Conservation (phyloP, 2,888 invertebrate species). For the Adelphocoris suturalis region DNA sequence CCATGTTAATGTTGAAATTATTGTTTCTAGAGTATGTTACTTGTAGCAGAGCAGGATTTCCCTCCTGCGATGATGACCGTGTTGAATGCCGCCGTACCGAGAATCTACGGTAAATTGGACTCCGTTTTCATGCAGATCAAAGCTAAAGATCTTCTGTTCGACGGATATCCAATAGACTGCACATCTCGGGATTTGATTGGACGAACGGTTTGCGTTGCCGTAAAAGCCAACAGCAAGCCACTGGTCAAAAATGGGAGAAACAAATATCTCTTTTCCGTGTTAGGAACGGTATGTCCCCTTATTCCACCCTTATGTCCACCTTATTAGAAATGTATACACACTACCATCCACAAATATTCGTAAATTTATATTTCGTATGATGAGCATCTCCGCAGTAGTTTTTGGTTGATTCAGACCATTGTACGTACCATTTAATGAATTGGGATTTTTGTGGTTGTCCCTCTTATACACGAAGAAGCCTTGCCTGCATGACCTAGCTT, state of each 20-base stretch:
- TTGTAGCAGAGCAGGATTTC: constrained; percentile 83
- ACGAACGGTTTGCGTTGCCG: constrained; percentile 85
- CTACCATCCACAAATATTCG: too few relatives aligned
- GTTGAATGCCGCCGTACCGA: constrained; percentile 85
- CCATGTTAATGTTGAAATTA: background rate
- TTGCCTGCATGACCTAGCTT: too few relatives aligned
- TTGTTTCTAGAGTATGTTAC: constrained; percentile 80
- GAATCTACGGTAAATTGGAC: constrained; percentile 84
- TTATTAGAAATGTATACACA: too few relatives aligned
- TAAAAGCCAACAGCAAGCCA: constrained; percentile 84
- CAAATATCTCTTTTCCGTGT: constrained; percentile 85
- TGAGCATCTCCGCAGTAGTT: too few relatives aligned
- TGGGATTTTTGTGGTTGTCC: too few relatives aligned
- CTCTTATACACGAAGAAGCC: too few relatives aligned
- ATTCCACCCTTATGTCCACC: background rate
- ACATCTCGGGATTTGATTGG: constrained; percentile 87
- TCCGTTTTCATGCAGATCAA: constrained; percentile 83
- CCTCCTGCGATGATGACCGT: constrained; percentile 84
- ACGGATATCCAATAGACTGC: constrained; percentile 87
- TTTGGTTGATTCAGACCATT: too few relatives aligned
- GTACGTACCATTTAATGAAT: too few relatives aligned
- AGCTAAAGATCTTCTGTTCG: constrained; percentile 86
- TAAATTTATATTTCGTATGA: too few relatives aligned
- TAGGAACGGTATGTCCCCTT: constrained; percentile 83
- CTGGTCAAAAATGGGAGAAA: constrained; percentile 82